Conservation (phyloP, 2,888 invertebrate genomes). For the Conomelus anceps region DNA sequence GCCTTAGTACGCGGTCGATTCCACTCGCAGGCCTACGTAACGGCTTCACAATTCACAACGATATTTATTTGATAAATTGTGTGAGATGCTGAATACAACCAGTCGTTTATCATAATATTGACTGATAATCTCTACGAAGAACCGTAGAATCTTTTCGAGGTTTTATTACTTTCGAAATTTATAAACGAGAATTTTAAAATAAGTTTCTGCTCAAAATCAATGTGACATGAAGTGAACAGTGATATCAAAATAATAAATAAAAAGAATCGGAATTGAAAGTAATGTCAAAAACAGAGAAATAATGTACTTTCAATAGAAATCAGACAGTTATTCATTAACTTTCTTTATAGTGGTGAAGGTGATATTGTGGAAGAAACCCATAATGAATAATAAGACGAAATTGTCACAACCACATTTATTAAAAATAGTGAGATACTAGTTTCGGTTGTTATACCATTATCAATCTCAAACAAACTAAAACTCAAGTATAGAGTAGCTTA, state of each 20-base stretch:
- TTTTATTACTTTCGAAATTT: background rate
- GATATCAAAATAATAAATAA: background rate
- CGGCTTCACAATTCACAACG: background rate
- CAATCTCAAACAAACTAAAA: no score
- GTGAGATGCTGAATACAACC: background rate
- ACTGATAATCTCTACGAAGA: background rate
- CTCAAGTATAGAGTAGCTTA: no score
- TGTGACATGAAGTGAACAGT: background rate
- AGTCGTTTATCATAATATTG: background rate
- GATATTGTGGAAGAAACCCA: no score
- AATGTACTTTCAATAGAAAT: no score
- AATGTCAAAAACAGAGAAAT: no score
- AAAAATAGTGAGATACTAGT: no score
- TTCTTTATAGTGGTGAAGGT: no score
- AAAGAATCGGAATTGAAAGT: no score
- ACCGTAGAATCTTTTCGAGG: background rate
- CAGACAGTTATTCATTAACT: no score
- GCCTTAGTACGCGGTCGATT: background rate
- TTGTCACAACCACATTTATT: no score
- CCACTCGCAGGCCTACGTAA: background rate
- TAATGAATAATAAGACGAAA: no score
- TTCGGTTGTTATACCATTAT: no score
- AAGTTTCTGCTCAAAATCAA: background rate
- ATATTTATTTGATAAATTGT: background rate
- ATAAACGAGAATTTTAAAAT: background rate